These are phyloP conservation scores for Morone saxatilis DNA, from an alignment of 2,113 vertebrate species.

Conservation along the genomic window DNA sequence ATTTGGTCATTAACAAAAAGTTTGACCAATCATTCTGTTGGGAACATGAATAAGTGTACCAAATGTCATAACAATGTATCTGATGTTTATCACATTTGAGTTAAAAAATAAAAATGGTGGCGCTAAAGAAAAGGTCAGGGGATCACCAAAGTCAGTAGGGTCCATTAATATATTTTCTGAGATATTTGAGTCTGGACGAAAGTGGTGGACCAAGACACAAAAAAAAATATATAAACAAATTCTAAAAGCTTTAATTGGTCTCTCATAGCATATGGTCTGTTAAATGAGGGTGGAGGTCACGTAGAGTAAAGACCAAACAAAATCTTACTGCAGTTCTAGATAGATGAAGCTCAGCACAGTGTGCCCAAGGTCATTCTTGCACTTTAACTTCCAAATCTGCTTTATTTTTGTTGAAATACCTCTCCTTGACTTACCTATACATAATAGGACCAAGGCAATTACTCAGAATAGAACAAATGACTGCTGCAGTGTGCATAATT, in stretches of 20 bases:
- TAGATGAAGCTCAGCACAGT: constrained; percentile 12
- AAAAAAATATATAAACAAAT: neutral
- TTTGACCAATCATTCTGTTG: neutral
- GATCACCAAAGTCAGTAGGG: too few species aligned
- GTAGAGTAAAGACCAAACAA: constrained; percentile 6
- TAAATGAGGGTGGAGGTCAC: constrained; percentile 9
- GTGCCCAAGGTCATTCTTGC: neutral
- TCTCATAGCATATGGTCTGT: neutral
- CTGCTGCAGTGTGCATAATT: constrained; percentile 62
- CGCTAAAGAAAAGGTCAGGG: neutral
- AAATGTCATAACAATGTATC: neutral
- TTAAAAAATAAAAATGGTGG: neutral
- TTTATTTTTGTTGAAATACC: constrained; percentile 40
- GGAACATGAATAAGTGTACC: neutral
- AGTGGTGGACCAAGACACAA: neutral
- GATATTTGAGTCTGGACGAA: neutral
- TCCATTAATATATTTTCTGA: neutral
- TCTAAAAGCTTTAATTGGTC: constrained; percentile 33
- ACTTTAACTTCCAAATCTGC: constrained; percentile 43
- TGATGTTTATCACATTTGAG: neutral
- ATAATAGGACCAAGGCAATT: constrained; percentile 40
- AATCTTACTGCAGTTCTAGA: constrained; percentile 33
- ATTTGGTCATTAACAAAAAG: too few species aligned
- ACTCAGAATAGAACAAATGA: constrained; percentile 32
- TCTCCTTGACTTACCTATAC: constrained; percentile 46